Evolutionary conservation across 2,113 vertebrate genomes (phyloP).

Genomic region (Pelusios castaneus): DNA sequence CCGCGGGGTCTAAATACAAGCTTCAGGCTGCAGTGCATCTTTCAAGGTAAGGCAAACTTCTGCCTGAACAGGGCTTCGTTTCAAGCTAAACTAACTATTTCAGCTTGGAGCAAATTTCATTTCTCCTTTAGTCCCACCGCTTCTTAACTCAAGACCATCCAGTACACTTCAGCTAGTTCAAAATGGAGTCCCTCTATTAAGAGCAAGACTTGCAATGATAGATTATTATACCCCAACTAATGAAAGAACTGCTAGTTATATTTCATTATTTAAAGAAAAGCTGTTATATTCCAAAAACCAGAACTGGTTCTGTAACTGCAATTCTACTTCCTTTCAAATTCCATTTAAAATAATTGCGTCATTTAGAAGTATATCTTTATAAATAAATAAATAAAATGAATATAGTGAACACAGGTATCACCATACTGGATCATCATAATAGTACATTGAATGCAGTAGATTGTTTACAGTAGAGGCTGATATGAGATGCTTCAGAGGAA

Average conservation of each 20-base stretch:
- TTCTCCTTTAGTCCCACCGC: neutral
- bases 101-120: neutral
- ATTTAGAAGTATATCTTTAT: conserved; percentile 1
- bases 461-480: neutral
- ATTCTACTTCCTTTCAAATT: conserved; percentile 16
- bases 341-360: neutral
- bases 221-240: neutral
- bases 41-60: neutral
- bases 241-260: neutral
- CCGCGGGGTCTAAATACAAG: neutral
- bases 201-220: neutral
- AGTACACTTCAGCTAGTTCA: neutral
- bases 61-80: conserved; percentile 10
- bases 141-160: neutral
- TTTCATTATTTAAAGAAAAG: neutral
- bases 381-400: neutral
- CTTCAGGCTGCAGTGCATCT: neutral
- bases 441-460: neutral
- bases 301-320: neutral
- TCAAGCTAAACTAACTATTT: conserved; percentile 11
- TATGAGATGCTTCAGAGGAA: neutral
- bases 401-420: neutral
- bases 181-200: neutral
- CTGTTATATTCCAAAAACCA: neutral
- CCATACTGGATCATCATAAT: neutral